Base-by-base conservation (phyloP, 2,797 vertebrate species). In the Scomberomorus guttatus region DNA sequence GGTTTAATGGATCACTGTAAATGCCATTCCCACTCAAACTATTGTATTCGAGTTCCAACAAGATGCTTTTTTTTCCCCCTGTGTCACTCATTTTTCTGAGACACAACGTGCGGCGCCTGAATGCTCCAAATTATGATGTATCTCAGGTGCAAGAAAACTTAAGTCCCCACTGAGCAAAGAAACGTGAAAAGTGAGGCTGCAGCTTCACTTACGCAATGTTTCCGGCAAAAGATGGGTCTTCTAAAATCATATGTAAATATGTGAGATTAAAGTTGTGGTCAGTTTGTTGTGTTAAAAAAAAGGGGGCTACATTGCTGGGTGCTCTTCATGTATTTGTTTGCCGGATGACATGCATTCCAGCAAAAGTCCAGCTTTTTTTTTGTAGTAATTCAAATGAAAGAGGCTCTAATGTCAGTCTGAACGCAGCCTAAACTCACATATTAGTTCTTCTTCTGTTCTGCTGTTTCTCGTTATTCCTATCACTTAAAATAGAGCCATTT, bases 1-100 rank as follows among this genome's bases (percentile, higher is more conserved):
- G 81, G 75, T 89, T 89, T 89, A 89, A 91, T 90, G 84, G 86
- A 92, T 89, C 82, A 86, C 85, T 88, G 87, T 79, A 88, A 89
- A 85, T 59, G 75, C 77, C 78, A 87, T 87, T 81, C 81, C 80
- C 81, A 80, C 79, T 88, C 81, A 59, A 61, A 56, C 70, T 81
- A 60, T 74, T 76, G 81, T 80, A 48, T 82, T 79, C 18, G 39
- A 83, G 77, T 75, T 89, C 73, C 81, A 83, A 74, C 74, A 79
- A 81, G 80, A 86, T 74, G 69, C 76, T 71, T 81, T 65, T 64
- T 65, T 77, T 67, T 64, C 77, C 72, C 72, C 75, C 18, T 3
- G 22, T 77, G 79, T 80, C 64, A 71, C 78, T 72, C 86, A 52
- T 77, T 89, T 86, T 77, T 65, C 61, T 18, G 50, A 81, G 71